Conservation (phyloP, 2,888 invertebrate genomes). For the Tromatobia lineatoria region DNA sequence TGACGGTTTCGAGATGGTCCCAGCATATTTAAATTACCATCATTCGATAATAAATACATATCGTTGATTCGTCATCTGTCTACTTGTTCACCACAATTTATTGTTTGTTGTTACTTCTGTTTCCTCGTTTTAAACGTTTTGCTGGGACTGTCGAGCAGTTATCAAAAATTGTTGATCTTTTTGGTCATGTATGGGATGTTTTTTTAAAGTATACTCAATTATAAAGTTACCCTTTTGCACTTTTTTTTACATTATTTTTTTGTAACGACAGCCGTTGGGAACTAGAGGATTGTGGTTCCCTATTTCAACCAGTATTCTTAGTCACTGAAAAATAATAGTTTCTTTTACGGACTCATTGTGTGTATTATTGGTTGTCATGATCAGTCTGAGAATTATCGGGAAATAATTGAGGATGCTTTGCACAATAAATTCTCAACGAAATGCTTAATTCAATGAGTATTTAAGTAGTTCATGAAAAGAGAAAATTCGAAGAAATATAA, state of each 20-base stretch:
- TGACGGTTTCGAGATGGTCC: conserved; percentile 49
- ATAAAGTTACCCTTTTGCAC: not conserved
- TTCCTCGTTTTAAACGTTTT: conserved; percentile 18
- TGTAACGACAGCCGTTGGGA: conserved; percentile 16
- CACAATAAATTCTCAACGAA: not conserved
- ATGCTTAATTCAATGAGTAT: no score
- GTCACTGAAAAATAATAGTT: not conserved
- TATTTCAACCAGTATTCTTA: conserved; percentile 5
- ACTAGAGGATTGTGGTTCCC: conserved; percentile 36
- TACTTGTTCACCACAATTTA: conserved; percentile 1
- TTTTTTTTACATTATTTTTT: conserved; percentile 15
- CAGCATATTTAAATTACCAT: conserved; percentile 31
- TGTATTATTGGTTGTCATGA: conserved; percentile 27
- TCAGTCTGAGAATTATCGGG: conserved; percentile 17
- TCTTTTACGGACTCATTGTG: conserved; percentile 1
- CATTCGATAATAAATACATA: not conserved
- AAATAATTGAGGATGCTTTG: not conserved
- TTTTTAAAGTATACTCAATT: conserved; percentile 21
- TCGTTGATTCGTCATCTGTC: conserved; percentile 5
- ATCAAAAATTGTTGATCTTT: conserved; percentile 29
- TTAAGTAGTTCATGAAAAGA: no score
- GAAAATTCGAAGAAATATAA: no score
- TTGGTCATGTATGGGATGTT: conserved; percentile 34
- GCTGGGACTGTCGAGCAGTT: conserved; percentile 49
- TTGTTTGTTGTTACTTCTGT: not conserved